A percentile compares a stretch with the other conserved stretches of the same genome.
phyloP scores from a whole-genome alignment of 2,888 invertebrate species.

The Chrysodeixis includens region DNA sequence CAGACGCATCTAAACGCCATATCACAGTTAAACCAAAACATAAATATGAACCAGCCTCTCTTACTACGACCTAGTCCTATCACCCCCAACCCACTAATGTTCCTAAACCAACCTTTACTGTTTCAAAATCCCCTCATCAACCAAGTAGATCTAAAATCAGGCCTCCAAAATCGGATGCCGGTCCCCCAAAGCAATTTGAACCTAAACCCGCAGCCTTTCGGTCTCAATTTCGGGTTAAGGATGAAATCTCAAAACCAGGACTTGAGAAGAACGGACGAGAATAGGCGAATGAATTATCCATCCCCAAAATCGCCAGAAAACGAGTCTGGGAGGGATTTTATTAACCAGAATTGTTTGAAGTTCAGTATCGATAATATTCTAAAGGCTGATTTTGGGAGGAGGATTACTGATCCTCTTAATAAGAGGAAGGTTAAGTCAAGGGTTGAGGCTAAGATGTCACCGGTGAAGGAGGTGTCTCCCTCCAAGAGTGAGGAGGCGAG shows the following conservation, averaged over 20 bases:
- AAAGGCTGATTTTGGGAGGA: conserved; percentile 94
- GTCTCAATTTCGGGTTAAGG: conserved; percentile 75
- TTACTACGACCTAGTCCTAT: conserved; percentile 84
- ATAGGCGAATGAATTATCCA: conserved; percentile 70
- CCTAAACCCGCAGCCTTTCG: conserved; percentile 73
- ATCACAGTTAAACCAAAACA: conserved; percentile 90
- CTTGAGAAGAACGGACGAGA: conserved; percentile 76
- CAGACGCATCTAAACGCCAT: conserved; percentile 92
- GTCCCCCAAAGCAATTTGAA: conserved; percentile 74
- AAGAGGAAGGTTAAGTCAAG: conserved; percentile 87
- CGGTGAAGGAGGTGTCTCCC: conserved; percentile 73
- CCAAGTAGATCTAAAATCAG: conserved; percentile 79
- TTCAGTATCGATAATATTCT: conserved; percentile 96
- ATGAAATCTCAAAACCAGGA: conserved; percentile 68
- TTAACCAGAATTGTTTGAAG: conserved; percentile 90
- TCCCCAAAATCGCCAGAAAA: conserved; percentile 80
- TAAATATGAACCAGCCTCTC: conserved; percentile 82
- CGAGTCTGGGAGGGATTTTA: conserved; percentile 79
- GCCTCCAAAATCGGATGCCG: conserved; percentile 72
- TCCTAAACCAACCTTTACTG: conserved; percentile 83
- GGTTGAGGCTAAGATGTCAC: conserved; percentile 73
- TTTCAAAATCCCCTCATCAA: conserved; percentile 83
- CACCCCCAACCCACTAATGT: conserved; percentile 85
- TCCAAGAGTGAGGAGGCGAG: conserved; percentile 78
- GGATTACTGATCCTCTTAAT: conserved; percentile 91